Evolutionary conservation across 53 echinoderm and acorn worm genomes (phyloP), one percentile per base, ranked within the genome.

Genomic region (Zoroaster sp.): DNA sequence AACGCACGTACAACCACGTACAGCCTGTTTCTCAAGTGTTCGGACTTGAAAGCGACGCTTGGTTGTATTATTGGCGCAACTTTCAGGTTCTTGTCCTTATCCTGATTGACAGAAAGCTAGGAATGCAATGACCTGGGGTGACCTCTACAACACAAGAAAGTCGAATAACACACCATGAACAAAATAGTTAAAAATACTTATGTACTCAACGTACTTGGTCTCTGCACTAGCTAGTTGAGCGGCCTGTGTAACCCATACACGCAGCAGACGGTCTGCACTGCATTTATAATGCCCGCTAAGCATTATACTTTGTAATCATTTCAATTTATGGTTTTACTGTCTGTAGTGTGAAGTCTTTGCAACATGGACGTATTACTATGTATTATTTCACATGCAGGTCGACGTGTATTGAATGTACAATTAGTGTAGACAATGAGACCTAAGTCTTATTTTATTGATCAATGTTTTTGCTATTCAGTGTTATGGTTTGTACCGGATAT

Each of bases 21-120:
- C 82, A 66, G 66, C 82, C 82, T 66, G 85, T 18, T 81, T 81
- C 54, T 66, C 14, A 18, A 85, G 85, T 46, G 37, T 69, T 43
- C 3, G 46, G 85, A 28, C 69, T 85, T 85, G 85, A 85, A 85
- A 71, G 66, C 85, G 51, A 66, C 71, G 82, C 82, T 85, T n/a
- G 66, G 47, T 28, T 44, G 85, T 85, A 70, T 71, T 47, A 71
- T 47, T 85, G 46, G 70, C 85, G 31, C 38, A 38, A 37, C 74
- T 74, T 54, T 12, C 79, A 35, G 79, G 38, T 79, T 68, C 69
- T 68, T 34, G 33, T 49, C 36, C 70, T 69, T 31, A 69, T 66
- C 85, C 21, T 85, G 85, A 85, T 85, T 85, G 85, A 85, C 85
- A 85, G 85, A 85, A 70, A 46, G 70, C 63, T 85, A 66, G 70